Percentiles rank a stretch among this genome's conserved stretches.
phyloP scores from a whole-genome alignment of 1,140 invertebrate species.

The Drosophila truncata region DNA sequence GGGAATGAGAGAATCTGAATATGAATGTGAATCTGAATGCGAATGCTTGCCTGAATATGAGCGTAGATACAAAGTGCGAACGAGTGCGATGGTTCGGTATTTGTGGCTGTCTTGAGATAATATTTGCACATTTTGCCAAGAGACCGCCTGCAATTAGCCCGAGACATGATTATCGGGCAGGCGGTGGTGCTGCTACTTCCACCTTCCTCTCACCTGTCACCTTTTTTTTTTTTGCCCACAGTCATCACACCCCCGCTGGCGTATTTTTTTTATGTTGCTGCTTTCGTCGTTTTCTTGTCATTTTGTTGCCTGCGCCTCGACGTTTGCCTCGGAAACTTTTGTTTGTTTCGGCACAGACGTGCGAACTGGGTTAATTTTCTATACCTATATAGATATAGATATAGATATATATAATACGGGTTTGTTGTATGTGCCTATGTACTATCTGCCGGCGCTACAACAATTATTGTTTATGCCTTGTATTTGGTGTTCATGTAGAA shows the following conservation, averaged over 20 bases:
- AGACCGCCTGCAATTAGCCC: constrained; percentile 56
- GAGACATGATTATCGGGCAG: constrained; percentile 55
- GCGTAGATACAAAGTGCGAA: constrained; percentile 29
- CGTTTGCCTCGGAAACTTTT: constrained; percentile 54
- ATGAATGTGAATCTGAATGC: constrained; percentile 13
- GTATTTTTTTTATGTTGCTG: constrained; percentile 20
- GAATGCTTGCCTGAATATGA: constrained; percentile 48
- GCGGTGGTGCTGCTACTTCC: constrained; percentile 5
- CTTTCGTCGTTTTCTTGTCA: constrained; percentile 46
- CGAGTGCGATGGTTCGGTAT: constrained; percentile 28
- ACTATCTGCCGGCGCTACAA: constrained; percentile 44
- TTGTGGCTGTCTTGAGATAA: constrained; percentile 62
- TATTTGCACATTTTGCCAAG: constrained; percentile 64
- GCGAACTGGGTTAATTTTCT: constrained; percentile 83
- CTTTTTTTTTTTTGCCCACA: background rate
- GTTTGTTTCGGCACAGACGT: constrained; percentile 76
- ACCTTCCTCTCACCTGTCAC: constrained; percentile 8
- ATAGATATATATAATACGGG: constrained; percentile 31
- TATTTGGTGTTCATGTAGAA: constrained; percentile 50
- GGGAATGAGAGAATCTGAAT: constrained; percentile 41
- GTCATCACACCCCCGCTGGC: background rate
- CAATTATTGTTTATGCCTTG: constrained; percentile 50
- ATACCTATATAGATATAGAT: constrained; percentile 46
- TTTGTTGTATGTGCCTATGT: constrained; percentile 20
- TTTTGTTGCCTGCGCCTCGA: constrained; percentile 39